Evolutionary conservation across 2,888 invertebrate species (phyloP), one percentile per base, ranked within the genome.

Genomic region (Drosophila borborema): DNA sequence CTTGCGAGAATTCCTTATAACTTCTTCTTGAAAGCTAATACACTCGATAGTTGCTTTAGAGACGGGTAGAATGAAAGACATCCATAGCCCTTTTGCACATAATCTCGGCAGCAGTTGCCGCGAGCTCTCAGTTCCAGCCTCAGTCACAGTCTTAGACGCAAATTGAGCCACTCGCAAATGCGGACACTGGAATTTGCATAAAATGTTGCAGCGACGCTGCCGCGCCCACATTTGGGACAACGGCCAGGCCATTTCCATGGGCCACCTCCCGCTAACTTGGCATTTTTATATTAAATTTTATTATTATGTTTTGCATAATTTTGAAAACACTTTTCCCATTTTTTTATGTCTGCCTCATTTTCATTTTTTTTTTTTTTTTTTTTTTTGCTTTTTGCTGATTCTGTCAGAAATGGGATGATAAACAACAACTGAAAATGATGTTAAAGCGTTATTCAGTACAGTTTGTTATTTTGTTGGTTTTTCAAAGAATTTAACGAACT

Each of bases 221-320:
- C 63, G 40, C 53, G 53, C 65, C 45, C 68, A 66, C 74, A 65
- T 62, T 72, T 84, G 65, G 56, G 64, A 70, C 79, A 81, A 74
- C 74, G 74, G 18, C 34, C 18, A 23, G 69, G 63, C 58, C 64
- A 59, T 58, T 58, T 76, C 23, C 48, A 40, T 49, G 38, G 28
- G 5, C 67, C 43, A 54, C 45, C 53, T 28, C 59, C 60, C 48
- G 28, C 41, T 12, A 48, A 63, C 77, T 66, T 64, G 76, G 70
- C 72, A 79, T 80, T 55, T 41, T 84, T 74, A 87, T 89, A 84
- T 85, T 75, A 76, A 87, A 85, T 89, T 84, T 81, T 85, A 89
- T 86, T 84, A 77, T 87, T 69, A 81, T 89, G 82, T 79, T 87
- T 87, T 81, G 87, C 87, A 89, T 87, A 89, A 85, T 89, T 87